Evolutionary conservation across 1,140 invertebrate species (phyloP).

Genomic region (Nephotettix cincticeps): DNA sequence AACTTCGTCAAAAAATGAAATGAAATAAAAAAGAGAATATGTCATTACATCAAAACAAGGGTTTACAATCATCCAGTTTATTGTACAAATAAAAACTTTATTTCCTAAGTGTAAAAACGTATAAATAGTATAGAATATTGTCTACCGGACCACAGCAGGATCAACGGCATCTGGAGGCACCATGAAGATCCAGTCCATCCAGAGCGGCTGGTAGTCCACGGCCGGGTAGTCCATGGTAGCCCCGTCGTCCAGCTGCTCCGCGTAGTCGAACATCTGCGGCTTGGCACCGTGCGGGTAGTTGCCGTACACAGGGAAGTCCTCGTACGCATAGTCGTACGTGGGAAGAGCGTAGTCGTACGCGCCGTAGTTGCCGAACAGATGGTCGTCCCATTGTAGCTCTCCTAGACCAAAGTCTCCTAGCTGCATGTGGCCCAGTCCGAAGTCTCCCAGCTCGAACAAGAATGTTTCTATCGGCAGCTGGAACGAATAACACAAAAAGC

Average conservation of each 20-base stretch:
- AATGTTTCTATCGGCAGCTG: slow-evolving; percentile 12
- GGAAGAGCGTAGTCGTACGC: neutral
- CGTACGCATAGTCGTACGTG: neutral
- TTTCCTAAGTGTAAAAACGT: too few species aligned
- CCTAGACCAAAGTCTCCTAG: neutral
- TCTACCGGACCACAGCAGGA: neutral
- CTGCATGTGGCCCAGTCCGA: neutral
- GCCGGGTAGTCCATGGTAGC: slow-evolving; percentile 7
- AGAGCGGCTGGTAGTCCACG: neutral
- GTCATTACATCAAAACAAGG: too few species aligned
- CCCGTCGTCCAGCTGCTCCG: neutral
- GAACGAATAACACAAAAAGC: neutral
- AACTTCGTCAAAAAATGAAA: too few species aligned
- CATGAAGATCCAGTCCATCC: slow-evolving; percentile 14
- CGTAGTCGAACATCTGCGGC: neutral
- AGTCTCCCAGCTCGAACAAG: slow-evolving; percentile 2
- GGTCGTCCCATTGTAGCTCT: neutral
- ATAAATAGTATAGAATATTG: neutral
- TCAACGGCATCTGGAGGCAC: neutral
- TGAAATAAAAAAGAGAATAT: too few species aligned
- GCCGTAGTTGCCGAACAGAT: neutral
- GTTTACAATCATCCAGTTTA: too few species aligned
- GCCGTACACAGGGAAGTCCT: neutral
- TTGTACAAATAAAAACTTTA: too few species aligned
- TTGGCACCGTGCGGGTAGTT: neutral